Evolutionary conservation across 2,797 vertebrate genomes (phyloP).

Genomic region (Distichodus sexfasciatus): DNA sequence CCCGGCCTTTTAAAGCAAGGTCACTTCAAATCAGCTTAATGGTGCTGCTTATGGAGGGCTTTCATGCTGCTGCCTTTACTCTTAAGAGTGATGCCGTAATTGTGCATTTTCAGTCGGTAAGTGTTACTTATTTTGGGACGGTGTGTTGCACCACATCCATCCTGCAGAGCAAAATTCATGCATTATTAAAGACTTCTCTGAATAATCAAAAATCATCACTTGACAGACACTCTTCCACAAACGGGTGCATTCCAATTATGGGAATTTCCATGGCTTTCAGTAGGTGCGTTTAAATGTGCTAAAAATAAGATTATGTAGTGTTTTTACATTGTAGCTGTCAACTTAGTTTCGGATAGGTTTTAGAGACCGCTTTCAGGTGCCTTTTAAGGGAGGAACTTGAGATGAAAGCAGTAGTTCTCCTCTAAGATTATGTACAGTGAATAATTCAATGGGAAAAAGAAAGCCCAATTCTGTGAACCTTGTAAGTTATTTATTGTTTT

Average conservation of each 20-base stretch:
- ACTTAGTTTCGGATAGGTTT: constrained; percentile 20
- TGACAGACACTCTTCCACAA: background rate
- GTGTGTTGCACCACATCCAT: background rate
- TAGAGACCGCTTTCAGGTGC: constrained; percentile 21
- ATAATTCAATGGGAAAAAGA: constrained; percentile 53
- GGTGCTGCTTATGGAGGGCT: background rate
- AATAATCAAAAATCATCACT: constrained; percentile 15
- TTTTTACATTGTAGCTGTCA: constrained; percentile 37
- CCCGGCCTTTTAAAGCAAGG: background rate
- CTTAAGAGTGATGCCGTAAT: background rate
- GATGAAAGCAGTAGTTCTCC: constrained; percentile 50
- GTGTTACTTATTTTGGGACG: background rate
- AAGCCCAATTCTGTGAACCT: constrained; percentile 52
- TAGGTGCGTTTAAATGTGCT: constrained; percentile 10
- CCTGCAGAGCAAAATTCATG: background rate
- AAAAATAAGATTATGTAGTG: constrained; percentile 35
- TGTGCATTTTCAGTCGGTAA: background rate
- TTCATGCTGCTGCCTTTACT: too few species aligned
- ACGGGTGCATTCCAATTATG: constrained; percentile 12
- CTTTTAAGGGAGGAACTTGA: constrained; percentile 40
- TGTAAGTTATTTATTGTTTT: constrained; percentile 56
- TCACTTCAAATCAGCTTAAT: constrained; percentile 10
- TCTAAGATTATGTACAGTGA: constrained; percentile 52
- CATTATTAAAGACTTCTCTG: constrained; percentile 15
- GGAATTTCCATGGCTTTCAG: constrained; percentile 10